Evolutionary conservation across 2,113 vertebrate species (phyloP), one percentile per base, ranked within the genome.

Genomic region (Urocitellus parryii): DNA sequence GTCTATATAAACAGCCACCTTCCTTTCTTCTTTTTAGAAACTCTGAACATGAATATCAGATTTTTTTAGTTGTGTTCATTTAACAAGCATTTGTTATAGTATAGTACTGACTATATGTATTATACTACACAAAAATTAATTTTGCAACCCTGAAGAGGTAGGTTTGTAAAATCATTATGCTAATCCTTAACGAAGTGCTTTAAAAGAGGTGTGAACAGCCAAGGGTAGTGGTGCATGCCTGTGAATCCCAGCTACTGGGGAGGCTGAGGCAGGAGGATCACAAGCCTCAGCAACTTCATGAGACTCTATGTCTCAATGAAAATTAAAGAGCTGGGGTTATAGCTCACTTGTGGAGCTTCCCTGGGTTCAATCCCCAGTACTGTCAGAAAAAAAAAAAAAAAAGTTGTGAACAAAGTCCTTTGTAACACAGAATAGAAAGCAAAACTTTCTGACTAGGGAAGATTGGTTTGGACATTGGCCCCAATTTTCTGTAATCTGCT

Each of bases 21-120:
- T 67, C 27, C 65, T 91, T 93, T 91, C 76, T 20, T 79, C 61
- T 87, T 80, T 87, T 90, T 81, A 61, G 92, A 70, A 85, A 39
- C 34, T 76, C 3, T 39, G 8, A 67, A 42, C n/a, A 78, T 93
- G 45, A 73, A 80, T 83, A 77, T 20, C 34, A 73, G 25, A 61
- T 72, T 8, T 77, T 81, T n/a, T 80, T 70, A 65, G 32, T 80
- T 51, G 22, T n/a, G 3, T 95, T 95, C 29, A 58, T 56, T 48
- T 87, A 73, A 39, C 13, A 67, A 76, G 16, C 11, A 18, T 87
- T 80, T 76, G 20, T 78, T 88, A n/a, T 4, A 88, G 56, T 58
- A 63, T 63, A 24, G 61, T 10, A 53, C 42, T 58, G 85, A 77
- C 25, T 56, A 4, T 8, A 51, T 34, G 22, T 73, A 32, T 48